phyloP scores from a whole-genome alignment of 2,797 vertebrate genomes.

The Pteropus rufus region DNA sequence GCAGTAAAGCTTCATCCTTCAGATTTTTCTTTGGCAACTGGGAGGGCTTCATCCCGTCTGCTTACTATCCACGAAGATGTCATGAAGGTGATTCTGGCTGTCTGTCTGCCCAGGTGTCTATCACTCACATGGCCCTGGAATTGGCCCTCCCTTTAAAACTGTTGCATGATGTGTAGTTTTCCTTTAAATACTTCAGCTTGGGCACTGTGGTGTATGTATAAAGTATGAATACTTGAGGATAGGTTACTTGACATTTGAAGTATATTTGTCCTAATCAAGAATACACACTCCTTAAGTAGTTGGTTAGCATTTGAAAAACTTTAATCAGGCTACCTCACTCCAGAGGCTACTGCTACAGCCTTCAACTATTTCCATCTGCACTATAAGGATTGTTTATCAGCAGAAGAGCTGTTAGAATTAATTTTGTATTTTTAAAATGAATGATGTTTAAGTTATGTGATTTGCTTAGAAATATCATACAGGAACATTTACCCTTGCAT shows the following conservation, averaged over 20 bases:
- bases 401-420: not conserved
- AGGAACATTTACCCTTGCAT: not conserved
- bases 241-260: not conserved
- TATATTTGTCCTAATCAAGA: not conserved
- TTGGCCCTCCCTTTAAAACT: not conserved
- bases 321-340: not conserved
- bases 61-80: not conserved
- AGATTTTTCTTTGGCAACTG: not conserved
- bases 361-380: not conserved
- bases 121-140: not conserved
- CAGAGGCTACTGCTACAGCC: not conserved
- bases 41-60: not conserved
- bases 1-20: not conserved
- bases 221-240: not conserved
- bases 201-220: not conserved
- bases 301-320: not conserved
- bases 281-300: not conserved
- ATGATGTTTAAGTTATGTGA: not conserved
- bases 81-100: no score
- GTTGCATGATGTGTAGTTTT: not conserved
- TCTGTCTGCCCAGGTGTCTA: no score
- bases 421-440: not conserved
- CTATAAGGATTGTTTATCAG: not conserved
- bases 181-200: not conserved
- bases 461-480: not conserved